A percentile compares a stretch with the other conserved stretches of the same genome.
phyloP scores from a whole-genome alignment of 2,113 vertebrate genomes.

The Lophotis ruficrista region DNA sequence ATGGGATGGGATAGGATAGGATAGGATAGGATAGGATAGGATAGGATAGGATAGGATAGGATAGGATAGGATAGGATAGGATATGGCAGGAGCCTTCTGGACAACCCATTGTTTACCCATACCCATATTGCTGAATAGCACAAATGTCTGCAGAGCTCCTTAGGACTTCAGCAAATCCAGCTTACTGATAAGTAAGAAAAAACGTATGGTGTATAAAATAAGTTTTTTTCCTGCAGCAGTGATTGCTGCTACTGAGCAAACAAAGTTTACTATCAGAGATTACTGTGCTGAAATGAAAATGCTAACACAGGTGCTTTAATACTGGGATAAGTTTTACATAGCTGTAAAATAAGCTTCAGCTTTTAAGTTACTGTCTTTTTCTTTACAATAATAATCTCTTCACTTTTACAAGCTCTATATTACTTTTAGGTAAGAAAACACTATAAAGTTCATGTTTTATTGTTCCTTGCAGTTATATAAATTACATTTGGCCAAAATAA shows the following conservation, averaged over 20 bases:
- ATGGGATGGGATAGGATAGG: not conserved
- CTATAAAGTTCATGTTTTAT: slow-evolving; percentile 86
- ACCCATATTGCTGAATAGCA: not conserved
- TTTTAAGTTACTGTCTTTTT: slow-evolving; percentile 82
- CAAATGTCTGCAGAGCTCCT: not conserved
- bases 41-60: not conserved
- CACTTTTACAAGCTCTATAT: slow-evolving; percentile 85
- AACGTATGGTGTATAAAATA: not conserved
- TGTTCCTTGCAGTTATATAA: slow-evolving; percentile 86
- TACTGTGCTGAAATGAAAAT: slow-evolving; percentile 22
- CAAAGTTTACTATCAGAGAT: not conserved
- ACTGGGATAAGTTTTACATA: slow-evolving; percentile 62
- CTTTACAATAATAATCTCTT: slow-evolving; percentile 83
- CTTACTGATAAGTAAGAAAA: not conserved
- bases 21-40: not conserved
- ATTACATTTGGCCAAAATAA: slow-evolving; percentile 87
- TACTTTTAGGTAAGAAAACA: slow-evolving; percentile 88
- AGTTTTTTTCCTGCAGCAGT: slow-evolving; percentile 10
- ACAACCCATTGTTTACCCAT: not conserved
- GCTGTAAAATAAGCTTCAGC: slow-evolving; percentile 74
- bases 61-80: not conserved
- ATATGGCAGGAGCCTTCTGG: not conserved
- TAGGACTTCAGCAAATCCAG: not conserved
- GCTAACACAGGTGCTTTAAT: slow-evolving; percentile 73
- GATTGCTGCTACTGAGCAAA: not conserved